phyloP scores from a whole-genome alignment of 1,140 invertebrate genomes.

The Cherax quadricarinatus region DNA sequence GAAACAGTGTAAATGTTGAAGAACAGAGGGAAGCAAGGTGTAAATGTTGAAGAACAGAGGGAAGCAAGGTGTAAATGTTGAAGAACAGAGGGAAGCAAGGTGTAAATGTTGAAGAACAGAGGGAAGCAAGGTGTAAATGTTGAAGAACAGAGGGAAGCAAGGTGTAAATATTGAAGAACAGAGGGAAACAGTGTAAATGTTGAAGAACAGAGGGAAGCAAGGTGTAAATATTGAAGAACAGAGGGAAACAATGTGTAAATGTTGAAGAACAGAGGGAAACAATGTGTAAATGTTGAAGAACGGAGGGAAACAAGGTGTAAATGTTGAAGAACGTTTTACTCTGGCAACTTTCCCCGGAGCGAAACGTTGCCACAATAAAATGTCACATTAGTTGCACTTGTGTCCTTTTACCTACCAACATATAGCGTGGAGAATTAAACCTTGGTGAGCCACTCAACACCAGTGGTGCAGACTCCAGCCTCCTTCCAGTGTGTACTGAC shows the following conservation, averaged over 20 bases:
- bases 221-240: neutral
- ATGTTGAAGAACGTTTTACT: neutral
- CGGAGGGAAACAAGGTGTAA: neutral
- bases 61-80: neutral
- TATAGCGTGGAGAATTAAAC: too few relatives aligned
- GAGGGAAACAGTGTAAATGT: neutral
- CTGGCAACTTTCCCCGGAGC: too few relatives aligned
- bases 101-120: neutral
- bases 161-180: neutral
- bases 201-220: neutral
- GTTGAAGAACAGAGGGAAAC: neutral
- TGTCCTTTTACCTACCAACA: too few relatives aligned
- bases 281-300: neutral
- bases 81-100: neutral
- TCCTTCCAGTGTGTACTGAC: too few relatives aligned
- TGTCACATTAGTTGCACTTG: too few relatives aligned
- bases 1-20: too few relatives aligned
- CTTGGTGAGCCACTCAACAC: too few relatives aligned
- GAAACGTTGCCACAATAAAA: too few relatives aligned
- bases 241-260: neutral
- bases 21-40: neutral
- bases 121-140: neutral
- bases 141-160: neutral
- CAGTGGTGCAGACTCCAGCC: too few relatives aligned
- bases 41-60: neutral